phyloP scores from a whole-genome alignment of 2,888 invertebrate species.

The Campaea margaritaria region DNA sequence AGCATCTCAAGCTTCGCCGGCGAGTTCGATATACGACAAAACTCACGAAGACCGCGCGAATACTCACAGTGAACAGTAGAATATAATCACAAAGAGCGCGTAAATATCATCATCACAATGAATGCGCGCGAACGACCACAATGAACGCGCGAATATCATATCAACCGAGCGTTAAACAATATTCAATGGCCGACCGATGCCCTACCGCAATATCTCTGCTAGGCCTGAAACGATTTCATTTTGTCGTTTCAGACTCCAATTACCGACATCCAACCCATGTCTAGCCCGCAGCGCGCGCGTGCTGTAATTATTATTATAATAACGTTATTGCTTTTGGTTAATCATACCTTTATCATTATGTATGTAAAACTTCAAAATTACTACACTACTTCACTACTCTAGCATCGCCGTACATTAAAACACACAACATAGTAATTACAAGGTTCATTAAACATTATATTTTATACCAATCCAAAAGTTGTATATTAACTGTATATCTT shows the following conservation, averaged over 20 bases:
- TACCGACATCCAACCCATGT: conserved; percentile 11
- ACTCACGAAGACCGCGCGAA: background rate
- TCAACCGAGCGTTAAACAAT: too few relatives aligned
- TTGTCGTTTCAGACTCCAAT: conserved; percentile 20
- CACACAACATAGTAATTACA: conserved; percentile 77
- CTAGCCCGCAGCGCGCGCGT: conserved; percentile 75
- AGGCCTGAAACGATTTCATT: conserved; percentile 14
- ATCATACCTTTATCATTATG: conserved; percentile 64
- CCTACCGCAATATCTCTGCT: conserved; percentile 5
- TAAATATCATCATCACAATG: background rate
- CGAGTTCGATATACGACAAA: background rate
- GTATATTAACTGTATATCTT: conserved; percentile 70
- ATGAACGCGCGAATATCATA: background rate
- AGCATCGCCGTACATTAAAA: conserved; percentile 82
- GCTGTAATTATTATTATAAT: conserved; percentile 63
- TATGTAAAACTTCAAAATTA: conserved; percentile 84
- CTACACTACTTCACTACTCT: conserved; percentile 82
- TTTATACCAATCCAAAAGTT: conserved; percentile 81
- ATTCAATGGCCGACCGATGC: too few relatives aligned
- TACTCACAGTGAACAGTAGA: too few relatives aligned
- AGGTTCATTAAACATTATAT: conserved; percentile 70
- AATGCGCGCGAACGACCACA: background rate
- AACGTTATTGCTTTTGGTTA: conserved; percentile 83
- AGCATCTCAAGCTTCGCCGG: background rate
- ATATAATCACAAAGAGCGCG: background rate